Evolutionary conservation across 2,113 vertebrate species (phyloP), one percentile per base, ranked within the genome.

Genomic region (Petaurus breviceps): DNA sequence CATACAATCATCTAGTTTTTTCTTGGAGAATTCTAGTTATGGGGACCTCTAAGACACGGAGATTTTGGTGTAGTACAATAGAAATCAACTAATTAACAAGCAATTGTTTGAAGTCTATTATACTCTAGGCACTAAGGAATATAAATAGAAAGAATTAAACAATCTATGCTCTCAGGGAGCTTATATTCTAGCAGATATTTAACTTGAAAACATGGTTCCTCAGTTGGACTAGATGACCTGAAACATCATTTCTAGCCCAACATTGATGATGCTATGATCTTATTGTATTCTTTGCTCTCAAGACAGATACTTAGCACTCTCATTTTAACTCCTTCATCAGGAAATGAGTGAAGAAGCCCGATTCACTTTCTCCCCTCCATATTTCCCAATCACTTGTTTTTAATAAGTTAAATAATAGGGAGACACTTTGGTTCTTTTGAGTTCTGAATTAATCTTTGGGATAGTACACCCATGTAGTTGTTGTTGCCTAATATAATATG

Each of bases 301-400:
- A 24, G 8, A 25, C 4, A 6, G 90, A 5, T 6, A 8, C 49
- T 50, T 0, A 0, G 1, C 3, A 52, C 9, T 25, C 9, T 22
- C 37, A 25, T 19, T 47, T n/a, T 11, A 28, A 77, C n/a, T n/a
- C 0, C 23, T 0, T 2, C 37, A 92, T 57, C 54, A 51, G 37
- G 91, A 46, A 4, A 14, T 24, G 47, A 2, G n/a, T 26, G 0
- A 28, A 3, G 89, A n/a, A 84, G 28, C 37, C 37, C 51, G 46
- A 43, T 16, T 52, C 55, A 37, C 52, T 68, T 23, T 12, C 37
- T 8, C 54, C 50, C 37, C 22, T 77, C 22, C 50, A 47, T 5
- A 46, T 22, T 24, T 7, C 0, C 22, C 24, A 61, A 61, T 14
- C 12, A 37, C 61, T 37, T 16, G 31, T 31, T 31, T 61, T 61